These are phyloP conservation scores for Erpobdella octoculata DNA, from an alignment of 2,888 invertebrate species.

Conservation along the genomic window DNA sequence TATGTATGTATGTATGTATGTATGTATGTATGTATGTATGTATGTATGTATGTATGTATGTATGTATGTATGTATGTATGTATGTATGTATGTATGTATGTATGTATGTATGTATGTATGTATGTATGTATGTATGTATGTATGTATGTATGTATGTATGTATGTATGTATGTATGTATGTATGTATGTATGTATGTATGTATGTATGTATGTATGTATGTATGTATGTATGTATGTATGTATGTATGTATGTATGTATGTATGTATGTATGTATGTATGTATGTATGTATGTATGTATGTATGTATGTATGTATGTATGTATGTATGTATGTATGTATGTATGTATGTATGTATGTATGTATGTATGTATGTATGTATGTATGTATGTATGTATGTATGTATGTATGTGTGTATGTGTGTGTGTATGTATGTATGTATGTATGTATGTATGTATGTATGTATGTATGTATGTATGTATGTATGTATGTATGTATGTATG, in stretches of 20 bases:
- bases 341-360: neutral
- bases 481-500: slow-evolving; percentile 9
- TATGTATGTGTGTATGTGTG: slow-evolving; percentile 16
- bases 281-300: neutral
- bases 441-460: slow-evolving; percentile 20
- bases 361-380: neutral
- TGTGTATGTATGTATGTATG: neutral
- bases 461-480: slow-evolving; percentile 5
- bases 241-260: neutral
- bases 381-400: neutral
- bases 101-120: neutral
- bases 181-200: neutral
- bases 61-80: slow-evolving; percentile 10
- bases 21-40: neutral
- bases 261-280: too few relatives aligned
- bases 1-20: neutral
- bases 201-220: neutral
- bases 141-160: neutral
- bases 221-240: neutral
- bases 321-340: neutral
- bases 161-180: neutral
- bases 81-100: neutral
- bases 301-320: neutral
- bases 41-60: neutral
- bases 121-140: neutral